Percentiles rank a stretch among this genome's conserved stretches.
Evolutionary conservation across 2,113 vertebrate genomes (phyloP).

Genomic region (Mormyrus lacerda): DNA sequence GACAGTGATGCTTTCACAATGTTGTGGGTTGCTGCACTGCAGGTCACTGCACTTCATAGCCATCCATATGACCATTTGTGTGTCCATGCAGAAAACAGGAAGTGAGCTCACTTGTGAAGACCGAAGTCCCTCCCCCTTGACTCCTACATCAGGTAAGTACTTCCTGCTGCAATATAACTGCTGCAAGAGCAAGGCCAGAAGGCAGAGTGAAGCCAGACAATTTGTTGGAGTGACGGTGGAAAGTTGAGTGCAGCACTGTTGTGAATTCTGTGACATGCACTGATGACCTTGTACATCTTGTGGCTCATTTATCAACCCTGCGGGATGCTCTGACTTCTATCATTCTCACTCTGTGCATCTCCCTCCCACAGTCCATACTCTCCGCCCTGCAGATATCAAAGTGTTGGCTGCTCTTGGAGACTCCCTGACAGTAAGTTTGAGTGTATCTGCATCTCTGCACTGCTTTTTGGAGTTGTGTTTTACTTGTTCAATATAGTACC

Average conservation of each 20-base stretch:
- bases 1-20: neutral
- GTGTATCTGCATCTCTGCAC: neutral
- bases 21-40: neutral
- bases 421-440: slow-evolving; percentile 73
- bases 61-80: neutral
- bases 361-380: slow-evolving; percentile 67
- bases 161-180: neutral
- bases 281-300: neutral
- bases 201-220: neutral
- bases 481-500: neutral
- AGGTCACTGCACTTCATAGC: neutral
- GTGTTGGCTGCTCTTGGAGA: slow-evolving; percentile 85
- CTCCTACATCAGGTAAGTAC: slow-evolving; percentile 68
- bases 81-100: slow-evolving; percentile 60
- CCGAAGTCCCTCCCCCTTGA: slow-evolving; percentile 56
- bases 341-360: neutral
- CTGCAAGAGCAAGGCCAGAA: neutral
- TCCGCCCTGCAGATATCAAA: slow-evolving; percentile 79
- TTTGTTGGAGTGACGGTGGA: neutral
- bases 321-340: neutral
- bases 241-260: neutral
- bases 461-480: neutral
- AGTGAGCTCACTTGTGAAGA: slow-evolving; percentile 66
- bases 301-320: neutral
- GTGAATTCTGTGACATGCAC: neutral